These are phyloP conservation scores for Polia nebulosa DNA, from an alignment of 2,888 invertebrate species.

Conservation along the genomic window DNA sequence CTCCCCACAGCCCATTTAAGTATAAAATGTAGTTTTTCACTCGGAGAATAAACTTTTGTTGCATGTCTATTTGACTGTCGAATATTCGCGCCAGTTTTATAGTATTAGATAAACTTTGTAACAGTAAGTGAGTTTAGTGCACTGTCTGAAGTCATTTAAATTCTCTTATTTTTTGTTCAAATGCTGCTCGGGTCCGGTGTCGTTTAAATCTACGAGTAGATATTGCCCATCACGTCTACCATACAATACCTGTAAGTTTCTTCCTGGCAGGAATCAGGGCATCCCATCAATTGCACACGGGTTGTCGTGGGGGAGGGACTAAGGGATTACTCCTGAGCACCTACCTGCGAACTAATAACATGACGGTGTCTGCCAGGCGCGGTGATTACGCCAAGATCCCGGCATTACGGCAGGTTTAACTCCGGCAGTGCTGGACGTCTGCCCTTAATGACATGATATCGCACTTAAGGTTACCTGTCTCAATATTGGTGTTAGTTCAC, in stretches of 20 bases:
- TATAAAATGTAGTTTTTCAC: constrained; percentile 46
- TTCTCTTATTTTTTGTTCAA: neutral
- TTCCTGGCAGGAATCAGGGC: neutral
- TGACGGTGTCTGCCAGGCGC: constrained; percentile 24
- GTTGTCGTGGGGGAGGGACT: neutral
- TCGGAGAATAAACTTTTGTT: constrained; percentile 29
- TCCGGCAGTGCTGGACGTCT: constrained; percentile 2
- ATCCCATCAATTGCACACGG: constrained; percentile 17
- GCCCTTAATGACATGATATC: constrained; percentile 3
- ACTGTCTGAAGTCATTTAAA: constrained; percentile 1
- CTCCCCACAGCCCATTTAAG: constrained; percentile 12
- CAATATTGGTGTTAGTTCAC: neutral
- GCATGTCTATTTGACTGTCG: constrained; percentile 14
- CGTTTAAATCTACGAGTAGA: too few species aligned
- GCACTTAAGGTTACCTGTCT: constrained; percentile 8
- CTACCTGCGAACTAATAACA: constrained; percentile 42
- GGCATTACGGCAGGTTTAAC: constrained; percentile 45
- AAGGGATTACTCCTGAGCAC: constrained; percentile 27
- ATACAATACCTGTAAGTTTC: neutral
- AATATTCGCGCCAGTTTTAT: constrained; percentile 1
- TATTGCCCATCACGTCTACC: neutral
- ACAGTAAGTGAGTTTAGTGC: constrained; percentile 1
- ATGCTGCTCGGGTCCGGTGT: too few species aligned
- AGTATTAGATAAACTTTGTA: constrained; percentile 4
- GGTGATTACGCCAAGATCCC: constrained; percentile 37